Evolutionary conservation across 2,113 vertebrate genomes (phyloP), one percentile per base, ranked within the genome.

Genomic region (Talpa occidentalis): DNA sequence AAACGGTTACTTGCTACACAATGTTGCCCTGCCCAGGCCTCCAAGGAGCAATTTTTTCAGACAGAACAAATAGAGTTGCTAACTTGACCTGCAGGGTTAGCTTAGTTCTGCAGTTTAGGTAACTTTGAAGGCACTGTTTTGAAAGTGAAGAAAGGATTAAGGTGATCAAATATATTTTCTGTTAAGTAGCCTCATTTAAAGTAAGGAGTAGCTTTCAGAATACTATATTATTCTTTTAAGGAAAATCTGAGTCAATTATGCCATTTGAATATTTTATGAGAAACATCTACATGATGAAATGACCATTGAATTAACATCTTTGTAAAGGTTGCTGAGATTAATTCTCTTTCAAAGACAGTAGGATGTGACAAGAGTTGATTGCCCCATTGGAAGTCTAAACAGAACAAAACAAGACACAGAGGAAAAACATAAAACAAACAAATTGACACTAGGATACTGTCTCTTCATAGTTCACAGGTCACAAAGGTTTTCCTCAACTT

Each of bases 101-200:
- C 24, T 83, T n/a, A 52, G 32, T 5, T 66, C 24, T 54, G 47
- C 1, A 16, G 26, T 73, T 78, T 81, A 10, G 4, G 1, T 30
- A n/a, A 35, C 17, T 64, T 67, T n/a, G 52, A 77, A 81, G 2
- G 3, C 26, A 11, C 16, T 47, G 3, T 85, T 81, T 21, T n/a
- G 26, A 78, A 93, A 69, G 37, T 19, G 32, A 64, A 70, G 37
- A 81, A 67, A 32, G 47, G 88, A 96, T 62, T 77, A 81, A 76
- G 32, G 26, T 47, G 10, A 76, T 12, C 22, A 81, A 59, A 78
- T 79, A 21, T 2, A 49, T 17, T 49, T 87, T 32, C 73, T 69
- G 26, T n/a, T 32, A 32, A 49, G 64, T 49, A 24, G 22, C 28
- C 47, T 93, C 47, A 86, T 62, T 14, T 17, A 83, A 85, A 32